Evolutionary conservation across 2,888 invertebrate genomes (phyloP), one percentile per base, ranked within the genome.

Genomic region (Orthosia gracilis): DNA sequence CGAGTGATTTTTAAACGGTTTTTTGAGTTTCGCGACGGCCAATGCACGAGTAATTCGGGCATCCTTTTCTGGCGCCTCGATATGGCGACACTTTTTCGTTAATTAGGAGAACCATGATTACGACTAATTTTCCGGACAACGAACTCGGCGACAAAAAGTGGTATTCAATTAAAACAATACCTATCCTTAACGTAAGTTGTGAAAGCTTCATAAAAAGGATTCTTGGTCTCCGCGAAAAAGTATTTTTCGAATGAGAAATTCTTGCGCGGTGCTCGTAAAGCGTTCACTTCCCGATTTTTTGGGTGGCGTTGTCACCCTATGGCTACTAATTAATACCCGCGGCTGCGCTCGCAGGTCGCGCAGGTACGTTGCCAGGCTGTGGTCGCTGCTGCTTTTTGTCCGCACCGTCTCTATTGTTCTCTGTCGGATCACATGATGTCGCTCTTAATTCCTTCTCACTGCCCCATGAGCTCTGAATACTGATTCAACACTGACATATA

Each of bases 1-100:
- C 96, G 93, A 96, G 91, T 94, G 93, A 95, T 94, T 96, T 96
- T 96, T 96, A 96, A 96, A 96, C 95, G 94, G 95, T 96, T 96
- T 96, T 96, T 96, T 96, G 95, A 95, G 94, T 93, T 92, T 91
- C 90, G 89, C 90, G 85, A 89, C 92, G 93, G 92, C 96, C 96
- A 96, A 96, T 95, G 94, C 94, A 92, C 92, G 93, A 90, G 92
- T 92, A 92, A 93, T 93, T 94, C 93, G 92, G 91, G 89, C 93
- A 90, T 94, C 95, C 95, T 94, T 95, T 94, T 95, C 94, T 92
- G 94, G 94, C 92, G 92, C 92, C 91, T 89, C 85, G 91, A 88
- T 91, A 92, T 92, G 93, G 94, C 92, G 94, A 94, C 94, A 94
- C 92, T 95, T 96, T 96, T 95, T 96, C 94, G 91, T 94, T 96